Percentiles rank a stretch among this genome's conserved stretches.
Conservation (phyloP, 2,797 vertebrate species). For the Hippocampus kuda region DNA sequence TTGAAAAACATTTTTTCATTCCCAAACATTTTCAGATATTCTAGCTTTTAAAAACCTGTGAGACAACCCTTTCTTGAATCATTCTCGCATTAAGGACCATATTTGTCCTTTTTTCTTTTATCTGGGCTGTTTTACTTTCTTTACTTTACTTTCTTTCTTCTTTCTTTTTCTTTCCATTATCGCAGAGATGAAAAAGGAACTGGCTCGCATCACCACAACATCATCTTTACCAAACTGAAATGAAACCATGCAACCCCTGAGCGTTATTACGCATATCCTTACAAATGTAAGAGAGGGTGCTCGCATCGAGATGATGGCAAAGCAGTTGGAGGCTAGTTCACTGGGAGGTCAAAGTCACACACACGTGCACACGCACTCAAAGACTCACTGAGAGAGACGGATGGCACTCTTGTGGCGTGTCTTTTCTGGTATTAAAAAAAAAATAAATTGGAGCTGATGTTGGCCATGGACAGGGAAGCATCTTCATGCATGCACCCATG, state of each 20-base stretch:
- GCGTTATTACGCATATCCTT: constrained; percentile 27
- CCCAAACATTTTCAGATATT: no score
- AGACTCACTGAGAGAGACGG: constrained; percentile 39
- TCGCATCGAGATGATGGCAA: constrained; percentile 31
- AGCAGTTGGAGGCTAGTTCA: constrained; percentile 46
- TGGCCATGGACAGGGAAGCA: constrained; percentile 27
- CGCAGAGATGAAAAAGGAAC: constrained; percentile 37
- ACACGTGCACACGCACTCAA: constrained; percentile 17
- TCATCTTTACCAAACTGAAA: constrained; percentile 35
- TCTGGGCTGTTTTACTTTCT: not conserved
- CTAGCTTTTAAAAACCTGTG: no score
- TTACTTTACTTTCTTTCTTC: no score
- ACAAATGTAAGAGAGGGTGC: no score
- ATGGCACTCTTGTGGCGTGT: constrained; percentile 40
- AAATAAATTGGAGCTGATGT: constrained; percentile 30
- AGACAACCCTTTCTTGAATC: no score
- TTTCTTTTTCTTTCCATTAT: constrained; percentile 42
- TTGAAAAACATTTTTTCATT: no score
- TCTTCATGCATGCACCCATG: not conserved
- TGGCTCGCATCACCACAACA: constrained; percentile 48
- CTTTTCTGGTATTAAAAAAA: constrained; percentile 34
- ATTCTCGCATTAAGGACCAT: no score
- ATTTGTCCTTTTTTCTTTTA: not conserved
- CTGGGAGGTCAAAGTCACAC: constrained; percentile 44
- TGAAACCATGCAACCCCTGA: constrained; percentile 33